phyloP scores from a whole-genome alignment of 2,888 invertebrate genomes.

The Frankliniella fusca region DNA sequence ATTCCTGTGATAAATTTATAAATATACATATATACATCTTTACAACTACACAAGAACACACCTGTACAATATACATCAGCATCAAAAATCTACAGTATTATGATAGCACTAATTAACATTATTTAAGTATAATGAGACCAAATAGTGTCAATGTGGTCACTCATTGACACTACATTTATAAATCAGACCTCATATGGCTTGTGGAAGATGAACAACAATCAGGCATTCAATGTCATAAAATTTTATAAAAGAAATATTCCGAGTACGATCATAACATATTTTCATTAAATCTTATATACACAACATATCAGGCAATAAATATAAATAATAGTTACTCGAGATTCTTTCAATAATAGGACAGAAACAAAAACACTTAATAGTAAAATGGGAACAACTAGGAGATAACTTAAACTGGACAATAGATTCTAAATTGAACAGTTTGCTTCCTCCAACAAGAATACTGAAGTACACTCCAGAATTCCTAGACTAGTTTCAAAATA shows the following conservation, averaged over 20 bases:
- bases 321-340: background rate
- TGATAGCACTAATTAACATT: slow-evolving; percentile 15
- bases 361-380: slow-evolving; percentile 12
- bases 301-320: slow-evolving; percentile 16
- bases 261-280: background rate
- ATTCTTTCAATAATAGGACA: background rate
- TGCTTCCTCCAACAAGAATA: background rate
- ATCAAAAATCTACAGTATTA: background rate
- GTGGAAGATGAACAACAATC: slow-evolving; percentile 17
- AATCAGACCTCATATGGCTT: background rate
- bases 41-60: background rate
- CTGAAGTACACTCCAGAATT: slow-evolving; percentile 28
- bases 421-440: background rate
- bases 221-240: slow-evolving; percentile 16
- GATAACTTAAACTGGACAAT: background rate
- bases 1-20: background rate
- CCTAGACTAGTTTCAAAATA: slow-evolving; percentile 51
- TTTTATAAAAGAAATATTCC: slow-evolving; percentile 1
- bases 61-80: background rate
- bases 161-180: background rate
- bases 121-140: slow-evolving; percentile 14
- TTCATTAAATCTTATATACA: slow-evolving; percentile 27
- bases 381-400: background rate
- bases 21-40: slow-evolving; percentile 5
- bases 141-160: slow-evolving; percentile 7